Conservation (phyloP, 1,140 invertebrate species). For the Onthophagus taurus region DNA sequence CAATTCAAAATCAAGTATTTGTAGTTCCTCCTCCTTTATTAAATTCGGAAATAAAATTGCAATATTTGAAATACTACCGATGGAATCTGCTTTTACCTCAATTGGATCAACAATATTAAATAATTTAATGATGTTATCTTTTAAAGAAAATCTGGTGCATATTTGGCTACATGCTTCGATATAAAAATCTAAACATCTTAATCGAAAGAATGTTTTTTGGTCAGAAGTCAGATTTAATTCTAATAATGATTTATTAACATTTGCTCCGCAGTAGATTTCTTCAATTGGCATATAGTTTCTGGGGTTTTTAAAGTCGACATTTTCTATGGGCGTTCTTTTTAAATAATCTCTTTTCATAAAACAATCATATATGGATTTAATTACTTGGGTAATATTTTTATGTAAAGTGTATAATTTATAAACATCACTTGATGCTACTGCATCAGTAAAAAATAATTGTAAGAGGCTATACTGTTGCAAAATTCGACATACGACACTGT, state of each 20-base stretch:
- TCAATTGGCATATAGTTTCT: constrained; percentile 12
- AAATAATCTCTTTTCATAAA: not conserved
- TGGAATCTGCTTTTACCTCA: no score
- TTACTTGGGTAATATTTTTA: not conserved
- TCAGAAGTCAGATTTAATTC: not conserved
- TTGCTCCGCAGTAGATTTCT: constrained; percentile 13
- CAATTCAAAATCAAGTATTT: no score
- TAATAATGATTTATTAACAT: not conserved
- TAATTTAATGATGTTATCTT: constrained; percentile 5
- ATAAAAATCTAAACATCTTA: constrained; percentile 13
- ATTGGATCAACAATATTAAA: constrained; percentile 6
- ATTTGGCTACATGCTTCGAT: constrained; percentile 11
- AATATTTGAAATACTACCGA: no score
- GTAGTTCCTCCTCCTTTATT: no score
- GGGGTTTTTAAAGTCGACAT: constrained; percentile 17
- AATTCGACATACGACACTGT: not conserved
- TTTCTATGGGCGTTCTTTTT: constrained; percentile 2
- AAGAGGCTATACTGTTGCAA: not conserved
- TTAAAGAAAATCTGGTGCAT: constrained; percentile 2
- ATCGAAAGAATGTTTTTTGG: not conserved
- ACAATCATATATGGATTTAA: not conserved
- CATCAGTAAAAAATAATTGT: not conserved
- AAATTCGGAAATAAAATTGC: no score
- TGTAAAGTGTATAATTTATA: not conserved
- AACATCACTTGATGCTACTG: not conserved